A percentile compares a stretch with the other conserved stretches of the same genome.
Conservation (phyloP, 64 coral and sea anemone genomes). For the Montipora efflorescens region DNA sequence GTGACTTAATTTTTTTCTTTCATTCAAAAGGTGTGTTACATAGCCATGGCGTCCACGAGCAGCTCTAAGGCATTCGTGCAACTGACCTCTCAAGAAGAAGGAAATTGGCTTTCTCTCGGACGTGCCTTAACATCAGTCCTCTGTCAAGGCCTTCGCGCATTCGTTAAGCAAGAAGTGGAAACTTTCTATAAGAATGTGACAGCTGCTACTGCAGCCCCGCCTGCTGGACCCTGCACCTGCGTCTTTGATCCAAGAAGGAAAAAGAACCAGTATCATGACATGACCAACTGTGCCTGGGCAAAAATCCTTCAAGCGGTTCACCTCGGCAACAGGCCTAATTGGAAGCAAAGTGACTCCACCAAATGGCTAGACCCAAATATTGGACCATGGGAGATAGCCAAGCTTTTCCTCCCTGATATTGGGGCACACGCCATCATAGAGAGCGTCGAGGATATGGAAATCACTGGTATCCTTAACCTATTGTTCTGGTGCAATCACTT, state of each 20-base stretch:
- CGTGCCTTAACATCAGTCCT: too few species aligned
- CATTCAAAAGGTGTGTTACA: too few species aligned
- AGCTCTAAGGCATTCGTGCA: too few species aligned
- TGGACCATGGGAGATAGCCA: constrained; percentile 68
- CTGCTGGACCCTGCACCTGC: too few species aligned
- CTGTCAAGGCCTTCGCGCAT: neutral
- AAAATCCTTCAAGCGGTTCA: neutral
- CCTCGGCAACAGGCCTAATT: neutral
- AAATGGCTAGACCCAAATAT: neutral
- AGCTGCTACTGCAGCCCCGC: too few species aligned
- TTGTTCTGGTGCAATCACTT: constrained; percentile 60
- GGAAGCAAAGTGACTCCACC: neutral
- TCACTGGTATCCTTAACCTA: constrained; percentile 59
- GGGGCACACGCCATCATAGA: neutral
- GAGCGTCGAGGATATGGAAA: constrained; percentile 10
- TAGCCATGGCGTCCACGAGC: too few species aligned
- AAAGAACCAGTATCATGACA: neutral
- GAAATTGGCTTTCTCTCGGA: too few species aligned
- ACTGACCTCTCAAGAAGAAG: too few species aligned
- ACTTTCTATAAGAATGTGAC: too few species aligned
- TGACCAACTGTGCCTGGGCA: neutral
- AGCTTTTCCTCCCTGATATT: constrained; percentile 62
- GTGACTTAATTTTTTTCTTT: too few species aligned
- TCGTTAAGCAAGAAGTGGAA: too few species aligned
- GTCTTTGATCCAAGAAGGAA: too few species aligned